Evolutionary conservation across 2,797 vertebrate genomes (phyloP).

Genomic region (Myripristis murdjan): DNA sequence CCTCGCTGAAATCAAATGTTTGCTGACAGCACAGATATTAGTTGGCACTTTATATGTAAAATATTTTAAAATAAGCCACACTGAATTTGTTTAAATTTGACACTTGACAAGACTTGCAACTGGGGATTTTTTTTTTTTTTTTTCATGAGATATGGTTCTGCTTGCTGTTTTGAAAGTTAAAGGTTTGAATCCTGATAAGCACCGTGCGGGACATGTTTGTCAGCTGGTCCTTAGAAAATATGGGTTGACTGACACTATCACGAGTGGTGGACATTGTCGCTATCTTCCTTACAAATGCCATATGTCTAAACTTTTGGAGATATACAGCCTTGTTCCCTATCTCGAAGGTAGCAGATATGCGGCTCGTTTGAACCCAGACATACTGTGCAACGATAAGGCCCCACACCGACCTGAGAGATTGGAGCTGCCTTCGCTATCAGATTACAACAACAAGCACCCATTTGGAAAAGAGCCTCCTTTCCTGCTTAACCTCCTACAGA

Average conservation of each 20-base stretch:
- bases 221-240: constrained; percentile 13
- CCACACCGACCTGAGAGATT: constrained; percentile 62
- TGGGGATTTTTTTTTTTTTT: not conserved
- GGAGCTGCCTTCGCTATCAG: constrained; percentile 65
- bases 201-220: constrained; percentile 10
- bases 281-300: constrained; percentile 50
- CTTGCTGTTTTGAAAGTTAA: constrained; percentile 12
- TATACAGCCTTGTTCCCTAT: constrained; percentile 63
- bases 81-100: not conserved
- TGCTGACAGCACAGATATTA: not conserved
- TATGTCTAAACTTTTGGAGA: constrained; percentile 41
- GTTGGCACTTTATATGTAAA: not conserved
- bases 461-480: constrained; percentile 60
- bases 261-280: constrained; percentile 37
- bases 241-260: constrained; percentile 47
- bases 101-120: not conserved
- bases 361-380: constrained; percentile 59
- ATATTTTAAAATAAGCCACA: not conserved
- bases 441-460: constrained; percentile 64
- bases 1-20: not conserved
- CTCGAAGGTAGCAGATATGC: constrained; percentile 68
- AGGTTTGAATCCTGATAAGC: constrained; percentile 36
- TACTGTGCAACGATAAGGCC: constrained; percentile 60
- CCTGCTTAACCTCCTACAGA: constrained; percentile 55
- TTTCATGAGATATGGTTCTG: not conserved